A percentile compares a stretch with the other conserved stretches of the same genome.
These are phyloP conservation scores for Parnassius apollo DNA, from an alignment of 2,888 invertebrate species.

Conservation along the genomic window DNA sequence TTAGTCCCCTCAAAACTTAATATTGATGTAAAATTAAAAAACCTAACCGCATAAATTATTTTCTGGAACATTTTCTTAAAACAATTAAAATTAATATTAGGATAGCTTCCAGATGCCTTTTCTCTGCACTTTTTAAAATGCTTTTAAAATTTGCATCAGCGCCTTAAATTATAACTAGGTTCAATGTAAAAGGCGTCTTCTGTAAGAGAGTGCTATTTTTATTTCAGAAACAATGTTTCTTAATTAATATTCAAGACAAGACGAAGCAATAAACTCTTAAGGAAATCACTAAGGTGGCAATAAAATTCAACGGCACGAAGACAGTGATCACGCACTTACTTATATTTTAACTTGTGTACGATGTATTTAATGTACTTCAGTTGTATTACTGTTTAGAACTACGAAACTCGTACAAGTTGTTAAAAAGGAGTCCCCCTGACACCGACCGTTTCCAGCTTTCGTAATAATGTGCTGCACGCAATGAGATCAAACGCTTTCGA, in stretches of 20 bases:
- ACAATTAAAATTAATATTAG: too few relatives aligned
- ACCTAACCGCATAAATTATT: too few relatives aligned
- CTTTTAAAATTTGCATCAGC: neutral
- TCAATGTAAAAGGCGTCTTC: neutral
- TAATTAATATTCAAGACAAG: constrained; percentile 15
- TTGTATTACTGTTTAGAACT: too few relatives aligned
- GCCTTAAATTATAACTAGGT: neutral
- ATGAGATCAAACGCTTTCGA: neutral
- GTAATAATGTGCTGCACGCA: too few relatives aligned
- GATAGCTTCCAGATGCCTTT: too few relatives aligned
- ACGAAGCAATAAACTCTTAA: constrained; percentile 10
- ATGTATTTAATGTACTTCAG: too few relatives aligned
- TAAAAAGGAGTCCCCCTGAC: too few relatives aligned
- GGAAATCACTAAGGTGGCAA: constrained; percentile 5
- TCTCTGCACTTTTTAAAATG: neutral
- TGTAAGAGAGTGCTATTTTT: constrained; percentile 1
- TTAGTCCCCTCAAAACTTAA: too few relatives aligned
- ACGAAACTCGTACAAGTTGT: too few relatives aligned
- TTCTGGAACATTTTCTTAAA: too few relatives aligned
- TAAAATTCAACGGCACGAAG: neutral
- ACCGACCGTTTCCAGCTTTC: too few relatives aligned
- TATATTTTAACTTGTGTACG: neutral
- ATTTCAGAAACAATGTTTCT: constrained; percentile 12
- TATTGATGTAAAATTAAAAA: too few relatives aligned
- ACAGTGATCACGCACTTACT: neutral